Evolutionary conservation across 2,797 vertebrate genomes (phyloP), one percentile per base, ranked within the genome.

Genomic region (Sebastes itinus): DNA sequence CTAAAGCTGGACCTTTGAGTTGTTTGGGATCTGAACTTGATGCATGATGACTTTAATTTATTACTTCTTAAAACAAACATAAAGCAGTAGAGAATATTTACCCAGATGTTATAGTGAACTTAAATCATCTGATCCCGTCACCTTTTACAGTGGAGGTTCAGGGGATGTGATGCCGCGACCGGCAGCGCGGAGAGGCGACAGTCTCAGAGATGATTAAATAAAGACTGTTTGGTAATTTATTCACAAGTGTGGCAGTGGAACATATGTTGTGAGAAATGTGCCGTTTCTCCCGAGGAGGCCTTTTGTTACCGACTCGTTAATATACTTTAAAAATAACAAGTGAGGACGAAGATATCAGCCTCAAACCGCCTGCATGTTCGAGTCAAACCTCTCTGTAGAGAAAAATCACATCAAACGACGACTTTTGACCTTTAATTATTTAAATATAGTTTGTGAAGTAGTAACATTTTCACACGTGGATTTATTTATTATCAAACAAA

Each of bases 151-250:
- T n/a, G 65, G 18, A 2, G 77, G 7, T 5, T 58, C 3, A 12
- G 52, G 76, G 74, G 49, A 30, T 23, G 62, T 20, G 30, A 30
- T 4, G 73, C 59, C 18, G 59, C 6, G 20, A 73, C 67, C 30
- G 10, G 5, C 77, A 14, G 59, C 72, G 4, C 20, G 2, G 30
- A 4, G 32, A 81, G 80, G 81, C 70, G 69, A 73, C 76, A 75
- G 64, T 56, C 81, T 78, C 72, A 1, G 70, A 72, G 72, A 74
- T 82, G 83, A 89, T 92, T 88, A 90, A 90, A 91, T 83, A 81
- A 80, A 88, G 88, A 64, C 78, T 87, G 88, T 86, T 86, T 86
- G 84, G 81, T 90, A 90, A 92, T 93, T 86, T 90, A 88, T 92
- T 91, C 89, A 77, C 27, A 55, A 5, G 80, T 85, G 88, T 73